Conservation (phyloP, 2,797 vertebrate genomes). For the Pteropus rufus region DNA sequence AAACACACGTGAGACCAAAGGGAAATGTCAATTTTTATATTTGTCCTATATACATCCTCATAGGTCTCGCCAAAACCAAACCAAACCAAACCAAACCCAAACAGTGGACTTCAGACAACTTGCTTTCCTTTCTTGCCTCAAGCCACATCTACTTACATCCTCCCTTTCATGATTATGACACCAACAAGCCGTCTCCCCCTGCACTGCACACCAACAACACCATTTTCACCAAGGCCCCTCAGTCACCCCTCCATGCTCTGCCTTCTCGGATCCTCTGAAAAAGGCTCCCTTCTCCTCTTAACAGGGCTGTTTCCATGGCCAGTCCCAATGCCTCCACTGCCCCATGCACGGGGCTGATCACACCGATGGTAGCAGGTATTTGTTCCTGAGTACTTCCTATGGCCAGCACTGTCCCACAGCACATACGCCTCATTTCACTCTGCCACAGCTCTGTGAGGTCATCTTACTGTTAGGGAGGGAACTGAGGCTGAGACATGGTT, state of each 20-base stretch:
- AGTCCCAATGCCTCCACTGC: background rate
- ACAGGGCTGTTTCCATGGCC: background rate
- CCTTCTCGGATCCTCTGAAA: background rate
- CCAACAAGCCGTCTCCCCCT: background rate
- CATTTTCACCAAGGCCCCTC: background rate
- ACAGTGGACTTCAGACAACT: background rate
- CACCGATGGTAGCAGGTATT: background rate
- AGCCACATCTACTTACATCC: background rate
- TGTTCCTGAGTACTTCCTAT: background rate
- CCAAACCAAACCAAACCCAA: background rate
- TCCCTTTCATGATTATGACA: background rate
- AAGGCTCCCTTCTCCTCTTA: no score
- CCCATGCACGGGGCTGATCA: no score
- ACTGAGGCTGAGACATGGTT: background rate
- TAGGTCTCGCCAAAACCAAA: background rate
- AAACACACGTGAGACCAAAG: background rate
- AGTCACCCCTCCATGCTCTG: background rate
- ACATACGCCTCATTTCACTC: background rate
- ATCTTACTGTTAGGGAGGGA: background rate
- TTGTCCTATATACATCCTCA: background rate
- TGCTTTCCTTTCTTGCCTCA: background rate
- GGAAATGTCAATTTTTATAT: no score
- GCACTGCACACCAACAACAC: background rate
- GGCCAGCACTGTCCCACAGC: background rate
- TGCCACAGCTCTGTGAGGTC: background rate